Base-by-base conservation (phyloP, 53 echinoderm and acorn worm genomes). In the Luidia sarsii region DNA sequence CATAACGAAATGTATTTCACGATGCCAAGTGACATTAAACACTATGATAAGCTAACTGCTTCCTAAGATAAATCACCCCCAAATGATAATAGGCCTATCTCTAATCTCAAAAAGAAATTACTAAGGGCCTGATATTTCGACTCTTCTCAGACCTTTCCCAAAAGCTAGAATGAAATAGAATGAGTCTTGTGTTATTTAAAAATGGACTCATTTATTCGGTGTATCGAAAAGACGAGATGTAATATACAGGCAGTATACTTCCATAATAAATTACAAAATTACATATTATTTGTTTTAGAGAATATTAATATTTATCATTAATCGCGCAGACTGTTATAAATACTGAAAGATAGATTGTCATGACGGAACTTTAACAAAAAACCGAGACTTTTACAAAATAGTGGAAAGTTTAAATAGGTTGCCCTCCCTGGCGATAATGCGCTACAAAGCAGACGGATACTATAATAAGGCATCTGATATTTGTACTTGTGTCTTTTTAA, bases 251-350 rank as follows among this genome's bases (percentile, higher is more conserved):
- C 61, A 21, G 21, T 60, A 39, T 10, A 35, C 29, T n/a, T 41
- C 10, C 25, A 31, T 32, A 77, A 77, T 77, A 77, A 77, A 77
- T 77, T 77, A 77, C 77, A 77, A 41, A 61, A 3, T 57, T 67
- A 67, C 43, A 41, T 67, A 23, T n/a, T n/a, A n/a, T 41, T 11
- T 41, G 41, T 7, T 41, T 59, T 31, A 27, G 34, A 71, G 38
- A 32, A 56, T 61, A 61, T 60, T 43, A 32, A 75, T 61, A 77
- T 59, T 55, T 25, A 54, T 72, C 18, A 72, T 31, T 50, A n/a
- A 10, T 33, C 4, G 28, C 5, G 39, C 25, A 55, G 48, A 60
- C 46, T 77, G 30, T 25, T 61, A 77, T 77, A 77, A 77, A 77
- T 61, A 77, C 77, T 60, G 77, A 77, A 77, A 77, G 77, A 41